phyloP scores from a whole-genome alignment of 2,888 invertebrate genomes.

The Ochropleura plecta region DNA sequence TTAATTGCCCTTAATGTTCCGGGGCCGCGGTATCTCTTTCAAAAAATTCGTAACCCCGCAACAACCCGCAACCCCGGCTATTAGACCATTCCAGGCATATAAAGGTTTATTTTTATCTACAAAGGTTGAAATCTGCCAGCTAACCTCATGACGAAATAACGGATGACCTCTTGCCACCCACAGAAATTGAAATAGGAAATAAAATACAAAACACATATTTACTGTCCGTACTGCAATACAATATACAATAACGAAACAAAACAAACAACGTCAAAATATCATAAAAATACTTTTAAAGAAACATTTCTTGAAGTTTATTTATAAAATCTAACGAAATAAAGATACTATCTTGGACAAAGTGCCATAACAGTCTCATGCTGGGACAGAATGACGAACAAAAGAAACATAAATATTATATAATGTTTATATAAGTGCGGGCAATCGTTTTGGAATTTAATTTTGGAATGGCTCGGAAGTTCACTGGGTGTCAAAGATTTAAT shows the following conservation, averaged over 20 bases:
- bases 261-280: conserved; percentile 30
- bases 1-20: too few relatives aligned
- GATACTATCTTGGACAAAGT: conserved; percentile 46
- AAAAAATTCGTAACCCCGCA: too few relatives aligned
- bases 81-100: too few relatives aligned
- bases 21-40: too few relatives aligned
- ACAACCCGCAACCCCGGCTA: too few relatives aligned
- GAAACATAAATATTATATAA: conserved; percentile 48
- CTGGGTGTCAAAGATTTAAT: neutral
- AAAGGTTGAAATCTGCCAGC: neutral
- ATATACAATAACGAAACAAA: conserved; percentile 26
- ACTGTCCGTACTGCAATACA: conserved; percentile 25
- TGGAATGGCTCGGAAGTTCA: conserved; percentile 30
- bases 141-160: conserved; percentile 6
- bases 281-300: conserved; percentile 32
- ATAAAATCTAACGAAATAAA: conserved; percentile 46
- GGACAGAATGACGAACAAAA: conserved; percentile 49
- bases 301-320: conserved; percentile 15
- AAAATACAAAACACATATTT: conserved; percentile 37
- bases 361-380: conserved; percentile 60
- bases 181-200: conserved; percentile 14
- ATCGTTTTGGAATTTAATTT: conserved; percentile 57
- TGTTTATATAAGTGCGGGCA: conserved; percentile 49
- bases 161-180: conserved; percentile 34
- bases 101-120: neutral